phyloP scores from a whole-genome alignment of 2,113 vertebrate genomes.

The Dermatemys mawii region DNA sequence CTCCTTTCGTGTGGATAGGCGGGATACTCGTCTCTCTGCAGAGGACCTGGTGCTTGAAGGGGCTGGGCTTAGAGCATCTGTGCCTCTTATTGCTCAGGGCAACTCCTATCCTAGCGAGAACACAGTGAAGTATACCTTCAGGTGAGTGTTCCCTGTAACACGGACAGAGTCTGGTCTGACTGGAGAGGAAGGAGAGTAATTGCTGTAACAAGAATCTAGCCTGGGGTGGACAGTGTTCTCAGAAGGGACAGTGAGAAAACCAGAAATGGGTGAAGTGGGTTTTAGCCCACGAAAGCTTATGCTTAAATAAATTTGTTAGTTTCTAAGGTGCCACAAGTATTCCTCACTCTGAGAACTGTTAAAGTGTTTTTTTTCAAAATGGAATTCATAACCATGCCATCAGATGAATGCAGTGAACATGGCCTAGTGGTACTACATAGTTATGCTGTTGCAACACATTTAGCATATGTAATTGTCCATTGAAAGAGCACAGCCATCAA shows the following conservation, averaged over 20 bases:
- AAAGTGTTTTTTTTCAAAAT: neutral
- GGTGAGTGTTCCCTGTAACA: conserved; percentile 65
- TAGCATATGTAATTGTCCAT: fast-evolving
- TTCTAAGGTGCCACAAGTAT: no score
- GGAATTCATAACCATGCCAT: neutral
- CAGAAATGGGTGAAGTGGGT: neutral
- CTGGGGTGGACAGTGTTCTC: neutral
- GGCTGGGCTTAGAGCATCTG: conserved; percentile 83
- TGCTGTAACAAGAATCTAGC: neutral
- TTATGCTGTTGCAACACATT: neutral
- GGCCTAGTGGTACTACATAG: neutral
- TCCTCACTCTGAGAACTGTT: neutral
- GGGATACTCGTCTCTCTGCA: conserved; percentile 91
- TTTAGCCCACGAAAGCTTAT: no score
- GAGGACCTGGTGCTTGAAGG: conserved; percentile 96
- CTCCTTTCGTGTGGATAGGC: conserved; percentile 89
- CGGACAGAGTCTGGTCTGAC: neutral
- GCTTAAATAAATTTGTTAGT: no score
- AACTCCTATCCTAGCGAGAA: conserved; percentile 93
- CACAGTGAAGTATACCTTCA: conserved; percentile 87
- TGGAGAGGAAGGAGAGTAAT: no score
- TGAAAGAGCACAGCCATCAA: conserved; percentile 13
- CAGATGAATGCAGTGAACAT: neutral
- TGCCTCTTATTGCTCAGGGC: conserved; percentile 95
- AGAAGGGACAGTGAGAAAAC: neutral